phyloP scores from a whole-genome alignment of 2,797 vertebrate species.

The Chloroceryle amazona region DNA sequence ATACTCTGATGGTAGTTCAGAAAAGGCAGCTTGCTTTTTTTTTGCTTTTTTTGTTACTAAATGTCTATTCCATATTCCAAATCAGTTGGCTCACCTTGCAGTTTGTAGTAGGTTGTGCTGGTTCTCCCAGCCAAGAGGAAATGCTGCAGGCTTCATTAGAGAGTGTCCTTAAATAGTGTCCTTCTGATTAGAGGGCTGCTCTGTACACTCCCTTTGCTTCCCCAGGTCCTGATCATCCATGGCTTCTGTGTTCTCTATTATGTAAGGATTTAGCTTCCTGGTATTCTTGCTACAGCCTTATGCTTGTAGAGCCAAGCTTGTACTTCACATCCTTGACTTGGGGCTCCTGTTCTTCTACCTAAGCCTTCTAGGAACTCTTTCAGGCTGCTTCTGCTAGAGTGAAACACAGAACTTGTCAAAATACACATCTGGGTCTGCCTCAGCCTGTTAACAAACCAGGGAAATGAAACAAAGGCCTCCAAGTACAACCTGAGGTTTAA shows the following conservation, averaged over 20 bases:
- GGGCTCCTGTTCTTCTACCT: not conserved
- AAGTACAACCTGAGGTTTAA: not conserved
- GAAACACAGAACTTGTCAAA: not conserved
- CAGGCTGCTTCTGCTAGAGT: not conserved
- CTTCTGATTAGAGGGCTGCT: not conserved
- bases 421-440: not conserved
- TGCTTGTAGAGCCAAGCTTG: not conserved
- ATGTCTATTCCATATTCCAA: not conserved
- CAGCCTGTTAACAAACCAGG: not conserved
- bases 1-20: not conserved
- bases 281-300: not conserved
- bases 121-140: not conserved
- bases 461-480: not conserved
- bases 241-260: not conserved
- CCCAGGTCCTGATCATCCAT: not conserved
- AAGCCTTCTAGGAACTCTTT: not conserved
- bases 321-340: rapidly evolving
- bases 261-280: not conserved
- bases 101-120: not conserved
- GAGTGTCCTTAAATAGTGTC: not conserved
- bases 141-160: not conserved
- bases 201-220: not conserved
- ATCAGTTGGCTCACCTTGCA: not conserved
- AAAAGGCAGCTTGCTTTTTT: not conserved
- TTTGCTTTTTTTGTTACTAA: not conserved